Base-by-base conservation (phyloP, 2,888 invertebrate genomes). In the Polydrusus tereticollis region DNA sequence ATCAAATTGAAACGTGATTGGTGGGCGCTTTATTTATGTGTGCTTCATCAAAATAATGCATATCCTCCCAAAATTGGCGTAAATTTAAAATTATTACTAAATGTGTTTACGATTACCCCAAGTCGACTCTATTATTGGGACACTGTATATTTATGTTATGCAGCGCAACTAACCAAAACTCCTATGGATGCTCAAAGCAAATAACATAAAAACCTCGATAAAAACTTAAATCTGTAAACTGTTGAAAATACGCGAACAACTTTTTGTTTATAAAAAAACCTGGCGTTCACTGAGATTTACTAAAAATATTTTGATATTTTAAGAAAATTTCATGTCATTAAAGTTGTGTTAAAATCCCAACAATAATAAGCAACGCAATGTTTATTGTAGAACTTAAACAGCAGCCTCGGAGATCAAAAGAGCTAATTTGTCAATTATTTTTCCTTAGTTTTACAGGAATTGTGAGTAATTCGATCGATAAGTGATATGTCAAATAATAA, bases 251-350 rank as follows among this genome's bases (percentile, higher is more conserved):
- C 41, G 14, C 16, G 41, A 41, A 41, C 1, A 16, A 16, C 16
- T 21, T 20, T 21, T 12, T 47, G 47, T 55, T 55, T 55, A 55
- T 8, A 3, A 16, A 55, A 55, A 10, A 55, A 55, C 29, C 16
- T 29, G 29, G 52, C 52, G 18, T 55, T 29, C 18, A 29, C 10
- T 38, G 41, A 58, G 36, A 21, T 58, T 10, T 20, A 58, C 23
- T 36, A 60, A 60, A 60, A 60, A 60, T 60, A 60, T 60, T 60
- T 60, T 60, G 60, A 43, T 60, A 16, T 60, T 60, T 60, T 26
- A 26, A 60, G 23, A 60, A 23, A 26, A 55, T 43, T 41, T 43
- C 38, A 23, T 60, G 60, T 60, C 60, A 60, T 60, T 60, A 60
- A 21, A 8, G 20, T 60, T 60, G 14, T 26, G 23, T 60, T 43